phyloP scores from a whole-genome alignment of 2,113 vertebrate species.

The Petrocephalus microphthalmus region DNA sequence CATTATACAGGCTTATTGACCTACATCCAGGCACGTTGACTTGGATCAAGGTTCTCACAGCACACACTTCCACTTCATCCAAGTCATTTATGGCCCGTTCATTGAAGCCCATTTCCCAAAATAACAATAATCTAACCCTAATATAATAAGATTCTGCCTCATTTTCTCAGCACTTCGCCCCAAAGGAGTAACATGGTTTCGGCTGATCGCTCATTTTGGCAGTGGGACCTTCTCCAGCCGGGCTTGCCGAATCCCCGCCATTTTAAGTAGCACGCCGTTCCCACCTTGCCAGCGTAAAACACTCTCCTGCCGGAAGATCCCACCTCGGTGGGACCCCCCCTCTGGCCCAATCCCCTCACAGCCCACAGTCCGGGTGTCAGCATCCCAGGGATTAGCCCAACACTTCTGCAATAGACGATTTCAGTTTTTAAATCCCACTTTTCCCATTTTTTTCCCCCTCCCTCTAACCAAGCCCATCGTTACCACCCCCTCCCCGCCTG shows the following conservation, averaged over 20 bases:
- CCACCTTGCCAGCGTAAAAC: neutral
- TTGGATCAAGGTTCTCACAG: neutral
- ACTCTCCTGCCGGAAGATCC: neutral
- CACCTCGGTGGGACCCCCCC: neutral
- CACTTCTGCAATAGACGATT: neutral
- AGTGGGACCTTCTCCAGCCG: neutral
- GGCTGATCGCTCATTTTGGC: neutral
- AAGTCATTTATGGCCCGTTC: neutral
- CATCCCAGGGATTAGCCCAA: neutral
- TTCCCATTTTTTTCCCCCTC: neutral
- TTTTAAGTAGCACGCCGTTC: neutral
- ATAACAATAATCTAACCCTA: neutral
- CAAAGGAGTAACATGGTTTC: neutral
- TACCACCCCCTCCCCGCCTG: neutral
- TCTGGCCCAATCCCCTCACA: neutral
- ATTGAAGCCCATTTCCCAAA: neutral
- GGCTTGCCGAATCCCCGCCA: neutral
- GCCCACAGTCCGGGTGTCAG: neutral
- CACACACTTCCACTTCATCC: neutral
- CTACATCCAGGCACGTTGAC: neutral
- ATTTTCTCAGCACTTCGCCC: neutral
- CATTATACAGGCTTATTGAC: neutral
- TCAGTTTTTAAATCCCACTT: neutral
- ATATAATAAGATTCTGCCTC: neutral
- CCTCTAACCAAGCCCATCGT: neutral